phyloP scores from a whole-genome alignment of 2,797 vertebrate genomes.

The Cuculus canorus region DNA sequence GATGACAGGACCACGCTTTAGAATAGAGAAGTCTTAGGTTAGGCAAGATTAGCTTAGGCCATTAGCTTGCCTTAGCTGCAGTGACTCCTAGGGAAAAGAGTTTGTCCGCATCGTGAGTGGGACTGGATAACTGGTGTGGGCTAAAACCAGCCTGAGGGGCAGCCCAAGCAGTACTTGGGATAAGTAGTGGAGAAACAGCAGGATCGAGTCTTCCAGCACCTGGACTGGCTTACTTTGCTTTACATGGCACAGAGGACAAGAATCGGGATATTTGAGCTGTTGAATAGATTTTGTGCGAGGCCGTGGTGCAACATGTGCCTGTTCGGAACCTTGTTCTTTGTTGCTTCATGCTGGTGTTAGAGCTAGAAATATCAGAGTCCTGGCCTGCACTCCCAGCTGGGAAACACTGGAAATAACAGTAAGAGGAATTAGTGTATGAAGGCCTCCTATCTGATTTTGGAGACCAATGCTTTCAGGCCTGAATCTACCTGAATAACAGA shows the following conservation, averaged over 20 bases:
- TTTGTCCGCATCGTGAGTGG: neutral
- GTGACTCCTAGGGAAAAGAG: neutral
- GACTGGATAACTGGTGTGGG: neutral
- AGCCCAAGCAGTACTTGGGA: neutral
- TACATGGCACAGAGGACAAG: neutral
- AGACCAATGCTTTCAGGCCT: neutral
- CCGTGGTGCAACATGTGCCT: fast-evolving
- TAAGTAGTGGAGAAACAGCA: neutral
- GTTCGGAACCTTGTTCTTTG: neutral
- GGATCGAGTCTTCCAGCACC: neutral
- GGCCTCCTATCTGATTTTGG: neutral
- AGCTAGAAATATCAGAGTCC: neutral
- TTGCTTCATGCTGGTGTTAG: neutral
- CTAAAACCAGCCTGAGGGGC: neutral
- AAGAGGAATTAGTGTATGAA: neutral
- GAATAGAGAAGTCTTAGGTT: neutral
- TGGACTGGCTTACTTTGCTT: neutral
- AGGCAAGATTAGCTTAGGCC: neutral
- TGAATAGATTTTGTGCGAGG: neutral
- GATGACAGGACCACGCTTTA: neutral
- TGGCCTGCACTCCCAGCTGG: neutral
- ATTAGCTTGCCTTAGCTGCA: neutral
- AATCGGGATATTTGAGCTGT: neutral
- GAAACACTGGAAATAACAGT: neutral
- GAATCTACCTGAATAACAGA: neutral